Conservation (phyloP, 2,888 invertebrate genomes). For the Salticus scenicus region DNA sequence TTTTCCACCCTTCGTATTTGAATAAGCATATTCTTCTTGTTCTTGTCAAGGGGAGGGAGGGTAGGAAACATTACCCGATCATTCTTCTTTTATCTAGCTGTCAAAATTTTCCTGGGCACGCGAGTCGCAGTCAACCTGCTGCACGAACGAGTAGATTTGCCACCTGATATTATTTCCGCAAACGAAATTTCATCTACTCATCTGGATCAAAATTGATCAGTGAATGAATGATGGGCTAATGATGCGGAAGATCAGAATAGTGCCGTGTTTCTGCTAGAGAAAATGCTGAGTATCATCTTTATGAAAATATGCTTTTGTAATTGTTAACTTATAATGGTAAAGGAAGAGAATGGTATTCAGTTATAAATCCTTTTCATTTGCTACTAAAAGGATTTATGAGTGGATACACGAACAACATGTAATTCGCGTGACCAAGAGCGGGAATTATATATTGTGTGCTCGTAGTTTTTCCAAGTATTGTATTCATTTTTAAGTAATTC, state of each 20-base stretch:
- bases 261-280: not conserved
- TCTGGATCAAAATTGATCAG: not conserved
- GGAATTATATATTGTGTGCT: no score
- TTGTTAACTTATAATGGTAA: not conserved
- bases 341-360: not conserved
- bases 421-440: no score
- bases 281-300: not conserved
- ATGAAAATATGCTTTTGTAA: not conserved
- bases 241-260: not conserved
- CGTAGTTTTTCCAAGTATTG: no score
- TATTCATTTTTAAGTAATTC: no score
- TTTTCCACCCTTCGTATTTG: conserved; percentile 6
- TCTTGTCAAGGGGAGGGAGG: not conserved
- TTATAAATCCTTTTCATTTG: not conserved
- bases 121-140: conserved; percentile 2
- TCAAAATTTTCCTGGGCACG: conserved; percentile 2
- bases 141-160: not conserved
- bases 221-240: not conserved
- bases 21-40: conserved; percentile 18
- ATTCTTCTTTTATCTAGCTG: conserved; percentile 19
- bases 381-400: no score
- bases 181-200: not conserved
- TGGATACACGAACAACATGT: no score
- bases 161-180: conserved; percentile 16
- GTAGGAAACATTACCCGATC: conserved; percentile 5